These are phyloP conservation scores for Clarias macrocephalus DNA, from an alignment of 2,113 vertebrate species.

Conservation along the genomic window DNA sequence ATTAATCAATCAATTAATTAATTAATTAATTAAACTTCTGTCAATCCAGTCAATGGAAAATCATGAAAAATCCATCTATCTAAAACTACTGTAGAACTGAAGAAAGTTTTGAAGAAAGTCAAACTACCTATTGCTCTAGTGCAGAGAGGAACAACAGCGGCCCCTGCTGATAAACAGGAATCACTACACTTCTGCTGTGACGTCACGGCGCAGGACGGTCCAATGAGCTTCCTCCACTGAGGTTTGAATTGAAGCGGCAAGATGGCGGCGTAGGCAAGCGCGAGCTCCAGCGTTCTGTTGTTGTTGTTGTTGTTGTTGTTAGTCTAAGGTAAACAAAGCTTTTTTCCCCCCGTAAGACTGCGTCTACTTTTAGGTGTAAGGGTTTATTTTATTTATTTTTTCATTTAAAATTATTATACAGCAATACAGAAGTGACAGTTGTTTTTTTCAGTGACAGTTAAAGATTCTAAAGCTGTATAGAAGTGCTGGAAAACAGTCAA, in stretches of 20 bases:
- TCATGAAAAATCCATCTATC: too few species aligned
- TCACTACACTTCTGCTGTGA: slow-evolving; percentile 33
- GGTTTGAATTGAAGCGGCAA: slow-evolving; percentile 75
- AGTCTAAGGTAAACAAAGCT: slow-evolving; percentile 57
- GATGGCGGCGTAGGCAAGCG: slow-evolving; percentile 57
- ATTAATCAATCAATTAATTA: too few species aligned
- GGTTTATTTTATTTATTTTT: slow-evolving; percentile 19
- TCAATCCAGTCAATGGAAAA: too few species aligned
- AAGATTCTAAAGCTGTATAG: too few species aligned
- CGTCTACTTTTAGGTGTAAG: neutral
- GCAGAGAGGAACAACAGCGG: neutral
- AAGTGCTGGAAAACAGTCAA: neutral
- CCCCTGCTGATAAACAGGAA: neutral
- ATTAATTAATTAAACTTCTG: too few species aligned
- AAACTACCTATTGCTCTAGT: neutral
- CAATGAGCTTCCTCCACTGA: slow-evolving; percentile 57
- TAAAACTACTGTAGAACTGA: too few species aligned
- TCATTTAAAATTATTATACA: too few species aligned
- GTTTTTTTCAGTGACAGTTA: too few species aligned
- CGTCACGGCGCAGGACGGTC: slow-evolving; percentile 39
- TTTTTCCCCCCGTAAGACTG: too few species aligned
- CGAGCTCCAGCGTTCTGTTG: neutral
- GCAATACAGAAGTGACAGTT: too few species aligned
- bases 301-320: neutral
- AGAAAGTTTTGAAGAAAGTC: too few species aligned